Base-by-base conservation (phyloP, 2,888 invertebrate genomes). In the Capitulum mitella region DNA sequence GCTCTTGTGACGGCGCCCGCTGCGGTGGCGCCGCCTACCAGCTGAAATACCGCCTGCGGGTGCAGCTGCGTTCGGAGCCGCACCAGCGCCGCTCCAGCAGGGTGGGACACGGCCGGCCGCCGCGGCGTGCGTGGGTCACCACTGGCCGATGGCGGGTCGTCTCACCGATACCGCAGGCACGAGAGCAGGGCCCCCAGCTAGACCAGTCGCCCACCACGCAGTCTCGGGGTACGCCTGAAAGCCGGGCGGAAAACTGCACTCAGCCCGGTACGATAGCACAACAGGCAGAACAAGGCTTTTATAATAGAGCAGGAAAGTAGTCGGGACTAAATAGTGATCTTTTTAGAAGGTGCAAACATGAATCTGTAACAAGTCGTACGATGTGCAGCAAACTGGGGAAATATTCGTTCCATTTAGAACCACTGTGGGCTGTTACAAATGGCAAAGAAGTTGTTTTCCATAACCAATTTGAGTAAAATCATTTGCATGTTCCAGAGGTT, bases 81-180 rank as follows among this genome's bases (percentile, higher is more conserved):
- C 95, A 95, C 94, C 95, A 95, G 84, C 93, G 91, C 32, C 93
- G 93, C 84, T 94, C 92, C 82, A 91, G 89, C 79, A 95, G 89
- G 22, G 93, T 92, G 12, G 94, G 94, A 87, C 97, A 97, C 12
- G 91, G 89, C 46, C 90, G 88, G 19, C 96, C 96, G 26, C 93
- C 94, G 26, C 93, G 89, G 80, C 92, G 89, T 79, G 93, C 91
- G 83, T 92, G 91, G 83, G 92, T 91, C 82, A 92, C 86, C 79
- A 96, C 90, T 83, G 91, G 90, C 81, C 95, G 89, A 82, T 91
- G 91, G 83, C 96, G 90, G 85, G 91, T 89, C 86, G 93, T 93
- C 84, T 94, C 93, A 40, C 97, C 96, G 81, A 95, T 94, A 82
- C 95, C 95, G 85, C 96, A 95, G 78, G 92, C 91, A 84, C 92